Evolutionary conservation across 2,888 invertebrate species (phyloP).

Genomic region (Cheilosia urbana): DNA sequence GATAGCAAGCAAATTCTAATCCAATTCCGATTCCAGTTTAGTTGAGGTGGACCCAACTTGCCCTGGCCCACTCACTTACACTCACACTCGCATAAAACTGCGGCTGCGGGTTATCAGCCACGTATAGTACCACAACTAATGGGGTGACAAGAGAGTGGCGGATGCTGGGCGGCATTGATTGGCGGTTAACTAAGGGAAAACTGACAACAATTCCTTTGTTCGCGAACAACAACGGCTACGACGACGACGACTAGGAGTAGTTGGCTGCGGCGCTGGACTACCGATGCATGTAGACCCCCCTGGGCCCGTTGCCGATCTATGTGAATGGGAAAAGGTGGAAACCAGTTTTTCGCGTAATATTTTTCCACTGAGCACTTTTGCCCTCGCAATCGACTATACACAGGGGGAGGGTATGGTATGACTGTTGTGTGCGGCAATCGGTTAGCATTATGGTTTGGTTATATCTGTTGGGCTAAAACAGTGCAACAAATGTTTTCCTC

Average conservation of each 20-base stretch:
- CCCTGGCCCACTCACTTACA: conserved; percentile 54
- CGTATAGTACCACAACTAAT: conserved; percentile 8
- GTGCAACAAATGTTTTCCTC: conserved; percentile 60
- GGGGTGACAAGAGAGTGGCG: conserved; percentile 56
- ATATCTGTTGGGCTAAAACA: conserved; percentile 52
- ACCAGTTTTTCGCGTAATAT: conserved; percentile 68
- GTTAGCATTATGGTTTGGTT: conserved; percentile 34
- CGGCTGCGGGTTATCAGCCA: conserved; percentile 48
- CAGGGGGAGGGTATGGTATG: background rate
- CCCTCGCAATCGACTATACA: background rate
- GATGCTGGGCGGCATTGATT: conserved; percentile 72
- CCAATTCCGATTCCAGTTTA: conserved; percentile 66
- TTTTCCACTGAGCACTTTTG: conserved; percentile 34
- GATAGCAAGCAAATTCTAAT: conserved; percentile 68
- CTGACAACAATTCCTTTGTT: conserved; percentile 75
- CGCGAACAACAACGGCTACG: conserved; percentile 52
- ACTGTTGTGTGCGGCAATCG: conserved; percentile 33
- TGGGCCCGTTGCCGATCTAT: conserved; percentile 36
- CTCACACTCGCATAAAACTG: background rate
- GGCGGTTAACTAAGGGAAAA: conserved; percentile 73
- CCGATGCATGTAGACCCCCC: conserved; percentile 44
- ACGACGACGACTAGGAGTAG: conserved; percentile 44
- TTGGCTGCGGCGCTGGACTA: conserved; percentile 30
- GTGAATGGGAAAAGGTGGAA: conserved; percentile 69
- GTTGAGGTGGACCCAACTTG: conserved; percentile 9